Conservation (phyloP, 2,888 invertebrate species). For the Lasioglossum zephyrum region DNA sequence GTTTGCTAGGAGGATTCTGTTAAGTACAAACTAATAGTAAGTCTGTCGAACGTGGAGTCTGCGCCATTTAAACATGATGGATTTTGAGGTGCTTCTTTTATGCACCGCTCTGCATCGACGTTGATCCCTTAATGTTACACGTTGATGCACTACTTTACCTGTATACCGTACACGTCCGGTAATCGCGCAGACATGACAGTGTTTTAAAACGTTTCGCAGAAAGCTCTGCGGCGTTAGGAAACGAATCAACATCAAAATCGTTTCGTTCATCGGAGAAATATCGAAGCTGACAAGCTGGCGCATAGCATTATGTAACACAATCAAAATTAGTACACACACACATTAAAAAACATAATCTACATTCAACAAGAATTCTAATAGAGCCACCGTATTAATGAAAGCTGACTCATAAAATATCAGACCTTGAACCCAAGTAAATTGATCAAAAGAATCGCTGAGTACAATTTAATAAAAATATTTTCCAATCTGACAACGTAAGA, state of each 20-base stretch:
- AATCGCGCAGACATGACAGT: constrained; percentile 38
- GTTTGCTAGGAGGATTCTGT: background rate
- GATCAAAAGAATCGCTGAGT: too few relatives aligned
- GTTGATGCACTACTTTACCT: constrained; percentile 30
- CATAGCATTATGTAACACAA: background rate
- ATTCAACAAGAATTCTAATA: background rate
- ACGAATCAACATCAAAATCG: constrained; percentile 37
- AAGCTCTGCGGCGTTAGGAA: constrained; percentile 7
- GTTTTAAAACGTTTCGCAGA: constrained; percentile 48
- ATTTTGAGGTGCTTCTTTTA: constrained; percentile 25
- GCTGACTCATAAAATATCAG: background rate
- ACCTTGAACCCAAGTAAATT: background rate
- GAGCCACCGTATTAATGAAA: background rate
- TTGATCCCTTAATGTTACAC: constrained; percentile 47
- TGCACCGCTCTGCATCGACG: constrained; percentile 35
- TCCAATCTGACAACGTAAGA: too few relatives aligned
- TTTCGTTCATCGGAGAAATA: constrained; percentile 4
- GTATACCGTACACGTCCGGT: constrained; percentile 5
- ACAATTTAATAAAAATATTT: too few relatives aligned
- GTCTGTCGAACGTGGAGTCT: background rate
- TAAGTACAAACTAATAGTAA: constrained; percentile 12
- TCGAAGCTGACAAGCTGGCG: background rate
- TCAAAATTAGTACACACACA: background rate
- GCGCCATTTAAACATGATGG: constrained; percentile 25
- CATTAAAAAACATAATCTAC: background rate